Evolutionary conservation across 2,888 invertebrate species (phyloP), one percentile per base, ranked within the genome.

Genomic region (Eretmocerus hayati): DNA sequence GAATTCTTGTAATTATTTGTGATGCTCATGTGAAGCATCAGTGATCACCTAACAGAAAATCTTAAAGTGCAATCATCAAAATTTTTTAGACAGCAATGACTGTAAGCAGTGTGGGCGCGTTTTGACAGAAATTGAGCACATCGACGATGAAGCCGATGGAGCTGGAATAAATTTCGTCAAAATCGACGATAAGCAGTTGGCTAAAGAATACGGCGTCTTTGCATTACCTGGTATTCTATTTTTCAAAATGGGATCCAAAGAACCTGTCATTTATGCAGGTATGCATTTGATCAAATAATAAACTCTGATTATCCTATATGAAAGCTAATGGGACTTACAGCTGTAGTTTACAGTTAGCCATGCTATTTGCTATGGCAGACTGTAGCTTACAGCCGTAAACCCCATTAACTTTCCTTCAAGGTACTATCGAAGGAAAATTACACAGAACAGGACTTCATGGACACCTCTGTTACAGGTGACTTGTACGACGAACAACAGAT

Each of bases 61-160:
- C 9, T 9, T 33, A 33, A 33, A 9, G 8, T n/a, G 33, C 33
- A 33, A 33, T 2, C n/a, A n/a, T n/a, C n/a, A n/a, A n/a, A n/a
- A 16, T 23, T 32, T 8, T 81, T 81, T 77, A 92, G 92, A 91
- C 77, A 90, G 90, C 78, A 88, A 88, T 78, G 91, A 92, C 75
- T 92, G 92, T 77, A 92, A 91, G 74, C 92, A 92, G 73, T 93
- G 92, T 69, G 87, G 88, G 58, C 81, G 86, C 67, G 92, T 92
- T 21, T 76, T 92, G 59, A 78, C 81, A 31, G 91, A 91, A 71
- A 86, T 92, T 57, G 92, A 92, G 65, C 90, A 91, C 69, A 93
- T 93, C 59, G 93, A 93, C 63, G 93, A 93, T 64, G 93, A 93
- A 58, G 92, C 91, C 0, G 91, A 92, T 65, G 79, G 83, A 16